Percentiles rank a stretch among this genome's conserved stretches.
Evolutionary conservation across 2,888 invertebrate genomes (phyloP).

Genomic region (Eupithecia exiguata): DNA sequence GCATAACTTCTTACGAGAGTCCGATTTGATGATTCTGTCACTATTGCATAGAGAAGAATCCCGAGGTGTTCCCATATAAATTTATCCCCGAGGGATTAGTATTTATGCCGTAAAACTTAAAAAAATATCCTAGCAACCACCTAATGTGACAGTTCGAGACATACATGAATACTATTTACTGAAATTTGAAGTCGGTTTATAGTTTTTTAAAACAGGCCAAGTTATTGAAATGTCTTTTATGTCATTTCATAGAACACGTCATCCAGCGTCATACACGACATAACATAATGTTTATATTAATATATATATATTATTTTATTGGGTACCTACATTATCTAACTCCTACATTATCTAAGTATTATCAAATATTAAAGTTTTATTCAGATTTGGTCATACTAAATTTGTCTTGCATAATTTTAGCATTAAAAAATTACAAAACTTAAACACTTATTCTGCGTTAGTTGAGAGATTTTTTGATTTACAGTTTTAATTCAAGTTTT

Average conservation of each 20-base stretch:
- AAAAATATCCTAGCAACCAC: too few relatives aligned
- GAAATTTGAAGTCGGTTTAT: too few relatives aligned
- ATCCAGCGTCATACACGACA: neutral
- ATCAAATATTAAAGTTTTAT: neutral
- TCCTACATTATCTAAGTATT: neutral
- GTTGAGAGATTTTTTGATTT: neutral
- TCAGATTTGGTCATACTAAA: neutral
- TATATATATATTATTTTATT: neutral
- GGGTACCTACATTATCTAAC: neutral
- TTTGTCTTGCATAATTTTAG: neutral
- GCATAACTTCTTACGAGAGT: too few relatives aligned
- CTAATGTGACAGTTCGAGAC: too few relatives aligned
- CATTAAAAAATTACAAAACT: neutral
- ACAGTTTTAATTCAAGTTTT: neutral
- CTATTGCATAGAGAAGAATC: too few relatives aligned
- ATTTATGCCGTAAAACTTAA: too few relatives aligned
- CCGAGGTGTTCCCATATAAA: too few relatives aligned
- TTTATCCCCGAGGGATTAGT: too few relatives aligned
- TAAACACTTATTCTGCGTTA: neutral
- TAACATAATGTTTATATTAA: neutral
- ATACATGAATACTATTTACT: too few relatives aligned
- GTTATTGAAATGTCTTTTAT: neutral
- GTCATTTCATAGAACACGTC: neutral
- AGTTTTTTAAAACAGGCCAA: too few relatives aligned
- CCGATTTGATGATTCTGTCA: too few relatives aligned